phyloP scores from a whole-genome alignment of 37 sponge, comb jelly and placozoan genomes.

The Lycopodina hypogea region DNA sequence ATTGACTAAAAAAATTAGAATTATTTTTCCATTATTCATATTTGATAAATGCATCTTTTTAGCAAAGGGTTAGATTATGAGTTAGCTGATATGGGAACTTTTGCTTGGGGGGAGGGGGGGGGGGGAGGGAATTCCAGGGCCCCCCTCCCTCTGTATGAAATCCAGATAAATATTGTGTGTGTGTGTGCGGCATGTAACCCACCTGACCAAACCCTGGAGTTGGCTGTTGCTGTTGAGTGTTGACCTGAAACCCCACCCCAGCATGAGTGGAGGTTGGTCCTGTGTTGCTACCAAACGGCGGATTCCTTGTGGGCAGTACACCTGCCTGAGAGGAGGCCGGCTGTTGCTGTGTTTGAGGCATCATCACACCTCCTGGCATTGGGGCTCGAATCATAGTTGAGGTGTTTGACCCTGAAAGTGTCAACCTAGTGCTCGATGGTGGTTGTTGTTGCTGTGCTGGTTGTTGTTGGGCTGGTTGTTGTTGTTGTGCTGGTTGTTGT shows the following conservation, averaged over 20 bases:
- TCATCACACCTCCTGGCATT: neutral
- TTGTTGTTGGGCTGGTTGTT: neutral
- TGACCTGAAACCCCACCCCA: neutral
- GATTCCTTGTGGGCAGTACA: neutral
- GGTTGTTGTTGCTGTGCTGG: slow-evolving; percentile 3
- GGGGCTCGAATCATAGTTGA: neutral
- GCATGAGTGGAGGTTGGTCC: neutral
- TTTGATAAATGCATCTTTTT: too few relatives aligned
- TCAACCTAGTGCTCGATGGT: neutral
- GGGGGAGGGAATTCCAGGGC: too few relatives aligned
- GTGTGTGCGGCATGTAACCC: too few relatives aligned
- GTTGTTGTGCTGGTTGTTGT: neutral
- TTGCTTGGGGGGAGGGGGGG: too few relatives aligned
- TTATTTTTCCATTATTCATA: too few relatives aligned
- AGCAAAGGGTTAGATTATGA: too few relatives aligned
- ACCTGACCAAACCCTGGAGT: neutral
- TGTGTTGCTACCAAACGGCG: neutral
- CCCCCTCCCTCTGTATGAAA: too few relatives aligned
- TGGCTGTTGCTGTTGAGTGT: neutral
- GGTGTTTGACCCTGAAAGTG: neutral
- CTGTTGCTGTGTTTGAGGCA: slow-evolving; percentile 4
- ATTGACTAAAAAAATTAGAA: too few relatives aligned
- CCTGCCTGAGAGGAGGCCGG: neutral
- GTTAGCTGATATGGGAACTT: too few relatives aligned
- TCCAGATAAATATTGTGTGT: too few relatives aligned